Percentiles rank a stretch among this genome's conserved stretches.
These are phyloP conservation scores for Anolis sagrei DNA, from an alignment of 2,113 vertebrate genomes.

Conservation along the genomic window DNA sequence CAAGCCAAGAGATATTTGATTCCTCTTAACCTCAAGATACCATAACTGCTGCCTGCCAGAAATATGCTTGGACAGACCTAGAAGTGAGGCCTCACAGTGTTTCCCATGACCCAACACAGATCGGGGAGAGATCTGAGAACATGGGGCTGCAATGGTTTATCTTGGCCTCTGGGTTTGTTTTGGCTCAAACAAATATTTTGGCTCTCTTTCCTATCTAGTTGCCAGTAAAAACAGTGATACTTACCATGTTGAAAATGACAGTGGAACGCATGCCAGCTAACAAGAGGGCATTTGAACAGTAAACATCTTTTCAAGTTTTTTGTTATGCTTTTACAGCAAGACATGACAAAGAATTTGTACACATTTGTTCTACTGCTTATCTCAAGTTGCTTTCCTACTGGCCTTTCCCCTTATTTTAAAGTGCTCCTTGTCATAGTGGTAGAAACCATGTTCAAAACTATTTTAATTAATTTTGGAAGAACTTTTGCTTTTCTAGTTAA, in stretches of 20 bases:
- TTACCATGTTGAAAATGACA: constrained; percentile 67
- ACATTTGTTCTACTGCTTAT: not conserved
- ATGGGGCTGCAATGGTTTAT: constrained; percentile 59
- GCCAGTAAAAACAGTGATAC: constrained; percentile 72
- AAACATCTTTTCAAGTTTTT: constrained; percentile 50
- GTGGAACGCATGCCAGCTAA: constrained; percentile 64
- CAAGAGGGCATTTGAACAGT: constrained; percentile 64
- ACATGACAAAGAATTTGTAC: constrained; percentile 35
- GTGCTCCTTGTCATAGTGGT: constrained; percentile 11
- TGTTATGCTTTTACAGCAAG: constrained; percentile 19
- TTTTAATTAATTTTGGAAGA: not conserved
- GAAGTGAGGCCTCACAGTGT: constrained; percentile 51
- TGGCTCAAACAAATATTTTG: constrained; percentile 69
- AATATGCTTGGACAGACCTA: constrained; percentile 40
- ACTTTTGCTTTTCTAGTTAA: not conserved
- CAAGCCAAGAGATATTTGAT: constrained; percentile 38
- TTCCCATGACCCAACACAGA: constrained; percentile 61
- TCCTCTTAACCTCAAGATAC: constrained; percentile 41
- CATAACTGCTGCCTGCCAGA: constrained; percentile 27
- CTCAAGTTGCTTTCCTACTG: constrained; percentile 29
- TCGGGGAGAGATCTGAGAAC: constrained; percentile 62
- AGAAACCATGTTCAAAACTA: not conserved
- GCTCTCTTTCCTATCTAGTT: constrained; percentile 60
- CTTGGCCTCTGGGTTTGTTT: constrained; percentile 66
- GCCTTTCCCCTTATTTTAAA: not conserved